Base-by-base conservation (phyloP, 2,113 vertebrate species). In the Tragelaphus scriptus region DNA sequence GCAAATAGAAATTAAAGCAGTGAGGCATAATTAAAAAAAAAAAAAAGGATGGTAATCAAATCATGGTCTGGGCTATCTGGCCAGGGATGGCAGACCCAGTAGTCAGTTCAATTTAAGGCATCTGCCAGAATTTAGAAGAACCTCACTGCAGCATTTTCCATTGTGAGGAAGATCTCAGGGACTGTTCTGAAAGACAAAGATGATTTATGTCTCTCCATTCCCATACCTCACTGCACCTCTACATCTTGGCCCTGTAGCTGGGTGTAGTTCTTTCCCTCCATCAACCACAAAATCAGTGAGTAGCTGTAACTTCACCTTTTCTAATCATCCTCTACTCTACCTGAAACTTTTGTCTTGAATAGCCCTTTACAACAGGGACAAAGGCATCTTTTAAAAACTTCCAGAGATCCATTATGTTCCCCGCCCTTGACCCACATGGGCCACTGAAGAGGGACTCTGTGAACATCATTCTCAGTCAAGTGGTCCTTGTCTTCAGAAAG, bases 201-300 rank as follows among this genome's bases (percentile, higher is more conserved):
- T 56, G 25, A 15, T 47, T 6, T 28, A 81, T 17, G 25, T 25
- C 32, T 32, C 32, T 77, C 53, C 7, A 40, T 40, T 65, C 2
- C 8, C 4, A 3, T 25, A 58, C 1, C 2, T 32, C 79, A 23
- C 16, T 44, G 47, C 16, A 51, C 79, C 30, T 11, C 44, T 51
- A 16, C 3, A 23, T 13, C 19, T 23, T 1, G 0, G 49, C 26
- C 55, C 8, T 7, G 30, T 82, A 44, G 7, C 11, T n/a, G n/a
- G 25, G 19, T 19, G 10, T 81, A 71, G n/a, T 58, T 25, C 8
- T 71, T 19, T 84, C 40, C 7, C 53, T 49, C 16, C 61, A 36
- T 23, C 71, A 80, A 36, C 30, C 30, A 59, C 51, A 84, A 23
- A 19, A 28, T 71, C 32, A 10, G 25, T 32, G 6, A 32, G 40